These are phyloP conservation scores for Gallirallus australis DNA, from an alignment of 2,797 vertebrate genomes.

Conservation along the genomic window DNA sequence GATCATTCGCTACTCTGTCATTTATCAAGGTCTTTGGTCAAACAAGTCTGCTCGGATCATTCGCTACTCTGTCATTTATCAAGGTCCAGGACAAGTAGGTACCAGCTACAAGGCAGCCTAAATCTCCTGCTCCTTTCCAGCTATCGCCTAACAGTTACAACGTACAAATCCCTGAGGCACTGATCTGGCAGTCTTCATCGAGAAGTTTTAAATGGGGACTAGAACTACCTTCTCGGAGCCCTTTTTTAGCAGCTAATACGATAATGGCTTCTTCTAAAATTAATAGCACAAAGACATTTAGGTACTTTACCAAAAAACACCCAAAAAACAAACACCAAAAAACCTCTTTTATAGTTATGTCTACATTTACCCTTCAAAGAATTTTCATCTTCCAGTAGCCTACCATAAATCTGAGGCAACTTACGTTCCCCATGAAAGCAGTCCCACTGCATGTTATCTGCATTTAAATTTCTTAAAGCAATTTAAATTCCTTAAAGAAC, in stretches of 20 bases:
- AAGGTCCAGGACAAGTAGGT: not conserved
- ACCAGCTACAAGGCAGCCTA: not conserved
- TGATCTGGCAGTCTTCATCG: not conserved
- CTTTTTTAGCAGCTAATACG: not conserved
- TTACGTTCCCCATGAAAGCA: not conserved
- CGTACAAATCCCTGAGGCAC: not conserved
- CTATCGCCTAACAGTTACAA: not conserved
- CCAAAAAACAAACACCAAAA: no score
- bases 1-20: no score
- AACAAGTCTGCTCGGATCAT: not conserved
- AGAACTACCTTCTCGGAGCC: not conserved
- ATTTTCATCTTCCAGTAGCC: not conserved
- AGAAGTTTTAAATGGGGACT: not conserved
- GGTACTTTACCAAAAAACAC: not conserved
- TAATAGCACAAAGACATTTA: not conserved
- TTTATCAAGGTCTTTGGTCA: not conserved
- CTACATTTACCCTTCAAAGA: not conserved
- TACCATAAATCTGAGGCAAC: not conserved
- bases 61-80: not conserved
- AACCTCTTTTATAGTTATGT: not conserved
- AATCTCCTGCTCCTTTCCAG: not conserved
- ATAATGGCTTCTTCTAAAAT: not conserved
- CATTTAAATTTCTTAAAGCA: not conserved
- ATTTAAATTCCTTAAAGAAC: not conserved
- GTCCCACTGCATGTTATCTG: not conserved